Conservation (phyloP, 2,797 vertebrate genomes). For the Esox lucius region DNA sequence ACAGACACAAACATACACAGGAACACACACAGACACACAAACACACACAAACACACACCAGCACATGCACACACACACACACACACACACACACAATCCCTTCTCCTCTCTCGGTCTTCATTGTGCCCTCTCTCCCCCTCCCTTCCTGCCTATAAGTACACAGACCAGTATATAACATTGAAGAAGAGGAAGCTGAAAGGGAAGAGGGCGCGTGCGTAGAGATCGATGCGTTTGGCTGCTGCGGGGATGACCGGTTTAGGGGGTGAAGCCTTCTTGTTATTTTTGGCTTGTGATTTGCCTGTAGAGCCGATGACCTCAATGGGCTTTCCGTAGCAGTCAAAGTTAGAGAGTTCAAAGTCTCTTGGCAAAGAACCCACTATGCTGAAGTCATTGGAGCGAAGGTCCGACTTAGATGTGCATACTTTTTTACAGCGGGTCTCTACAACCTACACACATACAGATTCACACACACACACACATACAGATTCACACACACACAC, state of each 20-base stretch:
- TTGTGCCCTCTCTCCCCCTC: too few species aligned
- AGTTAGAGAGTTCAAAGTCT: constrained; percentile 98
- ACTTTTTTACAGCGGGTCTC: constrained; percentile 98
- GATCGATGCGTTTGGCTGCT: constrained; percentile 92
- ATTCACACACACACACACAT: background rate
- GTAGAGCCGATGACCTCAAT: constrained; percentile 88
- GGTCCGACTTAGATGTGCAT: constrained; percentile 96
- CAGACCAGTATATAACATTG: constrained; percentile 96
- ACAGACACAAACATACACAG: too few species aligned
- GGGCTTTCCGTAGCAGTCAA: constrained; percentile 97
- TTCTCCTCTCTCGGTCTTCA: too few species aligned
- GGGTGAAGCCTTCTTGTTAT: constrained; percentile 90
- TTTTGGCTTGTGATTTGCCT: constrained; percentile 89
- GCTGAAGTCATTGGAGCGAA: constrained; percentile 97
- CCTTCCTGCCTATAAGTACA: constrained; percentile 82
- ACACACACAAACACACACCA: too few species aligned
- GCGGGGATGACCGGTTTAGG: constrained; percentile 94
- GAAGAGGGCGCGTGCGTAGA: constrained; percentile 93
- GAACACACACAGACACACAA: too few species aligned
- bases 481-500: background rate
- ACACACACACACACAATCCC: too few species aligned
- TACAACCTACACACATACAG: constrained; percentile 80
- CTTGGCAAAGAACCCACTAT: constrained; percentile 96
- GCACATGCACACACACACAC: too few species aligned
- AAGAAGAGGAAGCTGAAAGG: constrained; percentile 97